A percentile compares a stretch with the other conserved stretches of the same genome.
phyloP scores from a whole-genome alignment of 2,113 vertebrate species.

The Pelvicachromis taeniatus region DNA sequence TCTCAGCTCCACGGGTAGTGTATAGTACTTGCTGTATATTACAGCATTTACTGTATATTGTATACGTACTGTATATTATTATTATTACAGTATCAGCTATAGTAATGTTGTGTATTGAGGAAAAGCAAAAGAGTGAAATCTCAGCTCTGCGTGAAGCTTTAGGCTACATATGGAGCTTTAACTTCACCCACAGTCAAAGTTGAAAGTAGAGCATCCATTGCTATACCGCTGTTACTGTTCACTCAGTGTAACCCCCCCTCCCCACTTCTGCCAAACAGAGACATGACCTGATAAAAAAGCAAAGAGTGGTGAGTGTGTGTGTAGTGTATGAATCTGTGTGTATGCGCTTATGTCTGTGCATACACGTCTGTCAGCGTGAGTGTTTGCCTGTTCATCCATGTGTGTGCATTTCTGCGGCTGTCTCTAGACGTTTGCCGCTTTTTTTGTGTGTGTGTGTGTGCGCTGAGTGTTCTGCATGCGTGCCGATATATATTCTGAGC shows the following conservation, averaged over 20 bases:
- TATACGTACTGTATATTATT: neutral
- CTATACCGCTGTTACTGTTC: constrained; percentile 16
- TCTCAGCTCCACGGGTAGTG: neutral
- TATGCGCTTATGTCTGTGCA: constrained; percentile 18
- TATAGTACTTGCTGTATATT: neutral
- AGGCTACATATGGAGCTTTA: neutral
- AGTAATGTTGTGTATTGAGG: neutral
- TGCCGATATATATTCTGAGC: constrained; percentile 7
- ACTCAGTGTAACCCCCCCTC: constrained; percentile 21
- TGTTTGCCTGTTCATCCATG: constrained; percentile 40
- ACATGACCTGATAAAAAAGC: constrained; percentile 61
- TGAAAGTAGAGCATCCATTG: constrained; percentile 58
- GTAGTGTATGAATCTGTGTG: neutral
- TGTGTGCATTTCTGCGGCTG: constrained; percentile 10
- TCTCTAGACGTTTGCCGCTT: neutral
- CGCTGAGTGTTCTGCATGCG: neutral
- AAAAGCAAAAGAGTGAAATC: neutral
- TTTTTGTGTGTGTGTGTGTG: neutral
- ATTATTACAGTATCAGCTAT: neutral
- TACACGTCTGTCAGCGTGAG: constrained; percentile 10
- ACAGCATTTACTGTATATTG: neutral
- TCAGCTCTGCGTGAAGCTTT: neutral
- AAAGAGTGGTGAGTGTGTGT: constrained; percentile 23
- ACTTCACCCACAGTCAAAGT: constrained; percentile 8
- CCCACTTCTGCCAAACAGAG: constrained; percentile 31